Evolutionary conservation across 2,888 invertebrate genomes (phyloP), one percentile per base, ranked within the genome.

Genomic region (Byasa hedistus): DNA sequence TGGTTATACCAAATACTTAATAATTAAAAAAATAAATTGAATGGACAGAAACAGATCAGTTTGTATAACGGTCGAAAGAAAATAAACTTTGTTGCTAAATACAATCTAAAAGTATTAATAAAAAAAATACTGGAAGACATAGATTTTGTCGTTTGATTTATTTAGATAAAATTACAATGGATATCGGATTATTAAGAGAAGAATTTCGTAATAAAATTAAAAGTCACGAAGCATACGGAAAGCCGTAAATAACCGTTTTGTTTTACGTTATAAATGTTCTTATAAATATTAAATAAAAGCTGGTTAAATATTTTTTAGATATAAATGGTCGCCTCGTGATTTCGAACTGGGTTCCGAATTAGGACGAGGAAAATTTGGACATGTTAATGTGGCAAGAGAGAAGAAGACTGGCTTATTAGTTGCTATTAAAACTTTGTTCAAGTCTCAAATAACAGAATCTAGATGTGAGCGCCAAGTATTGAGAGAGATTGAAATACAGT

Each of bases 331-430:
- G 1, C 86, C 96, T 23, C 90, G 93, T 64, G 96, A 98, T 84
- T 98, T 98, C 86, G 97, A 98, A 74, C 93, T 98, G 69, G 98
- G 98, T 1, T 93, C 94, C 63, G 94, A 95, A 0, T 89, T 98
- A n/a, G 98, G 98, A 0, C 94, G 96, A 79, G 98, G 98, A 0
- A 98, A 98, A 86, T 99, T 98, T 84, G 98, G 98, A 0, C 95
- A 96, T 75, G 98, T 98, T 0, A 98, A 96, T 82, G 87, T 98
- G 57, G 98, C 98, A 0, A 92, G 96, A 72, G 98, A 98, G 77
- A 96, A 95, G 79, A 93, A 93, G 74, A 95, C 95, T 19, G 94
- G 96, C 55, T 96, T 93, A 73, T 85, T 96, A 72, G 94, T 96
- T 8, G 97, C 96, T 2, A 93, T 97, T 75, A 96, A 97, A 87